Conservation (phyloP, 2,797 vertebrate genomes). For the Heteromormyrus szaboi region DNA sequence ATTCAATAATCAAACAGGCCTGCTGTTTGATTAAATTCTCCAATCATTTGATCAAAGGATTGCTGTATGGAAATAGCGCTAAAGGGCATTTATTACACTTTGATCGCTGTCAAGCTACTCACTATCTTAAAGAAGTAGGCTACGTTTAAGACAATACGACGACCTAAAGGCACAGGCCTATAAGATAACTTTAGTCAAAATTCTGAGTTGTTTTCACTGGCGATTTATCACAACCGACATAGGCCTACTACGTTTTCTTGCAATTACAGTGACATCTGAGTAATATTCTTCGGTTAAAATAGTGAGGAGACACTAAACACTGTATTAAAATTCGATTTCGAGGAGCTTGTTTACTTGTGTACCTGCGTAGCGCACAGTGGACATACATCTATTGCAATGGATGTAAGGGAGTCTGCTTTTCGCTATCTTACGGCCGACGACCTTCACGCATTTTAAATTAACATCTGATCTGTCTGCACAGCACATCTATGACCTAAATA, state of each 20-base stretch:
- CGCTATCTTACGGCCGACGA: not conserved
- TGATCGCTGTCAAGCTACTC: not conserved
- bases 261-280: not conserved
- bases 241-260: not conserved
- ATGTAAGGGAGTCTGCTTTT: not conserved
- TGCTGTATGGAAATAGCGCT: constrained; percentile 16
- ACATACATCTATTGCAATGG: not conserved
- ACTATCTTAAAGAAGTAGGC: not conserved
- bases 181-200: not conserved
- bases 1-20: constrained; percentile 46
- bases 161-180: not conserved
- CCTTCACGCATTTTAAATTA: constrained; percentile 17
- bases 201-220: not conserved
- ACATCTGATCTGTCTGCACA: constrained; percentile 2
- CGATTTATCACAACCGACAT: not conserved
- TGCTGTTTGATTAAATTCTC: constrained; percentile 47
- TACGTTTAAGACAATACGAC: not conserved
- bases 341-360: not conserved
- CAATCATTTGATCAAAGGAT: constrained; percentile 35
- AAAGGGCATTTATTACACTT: not conserved
- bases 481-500: not conserved
- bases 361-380: not conserved
- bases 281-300: not conserved
- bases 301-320: not conserved
- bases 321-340: not conserved